Conservation (phyloP, 2,888 invertebrate species). For the Argyresthia albistria region DNA sequence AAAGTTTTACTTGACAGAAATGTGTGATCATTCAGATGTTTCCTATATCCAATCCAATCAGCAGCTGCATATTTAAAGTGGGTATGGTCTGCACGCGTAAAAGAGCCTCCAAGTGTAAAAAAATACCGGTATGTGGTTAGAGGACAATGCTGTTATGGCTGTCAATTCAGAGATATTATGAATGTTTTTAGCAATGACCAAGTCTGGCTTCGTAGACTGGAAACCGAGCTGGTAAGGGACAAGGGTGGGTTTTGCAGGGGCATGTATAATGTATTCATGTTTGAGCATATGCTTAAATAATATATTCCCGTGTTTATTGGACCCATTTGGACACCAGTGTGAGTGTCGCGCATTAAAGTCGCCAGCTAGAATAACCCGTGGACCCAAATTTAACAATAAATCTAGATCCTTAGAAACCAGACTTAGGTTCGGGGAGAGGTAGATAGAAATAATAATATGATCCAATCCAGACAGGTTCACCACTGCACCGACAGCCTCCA, state of each 20-base stretch:
- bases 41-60: not conserved
- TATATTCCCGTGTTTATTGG: not conserved
- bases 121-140: not conserved
- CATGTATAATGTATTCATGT: not conserved
- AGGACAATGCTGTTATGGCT: not conserved
- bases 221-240: not conserved
- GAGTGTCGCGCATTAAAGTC: not conserved
- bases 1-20: not conserved
- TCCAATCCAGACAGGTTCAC: not conserved
- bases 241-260: not conserved
- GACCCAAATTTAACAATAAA: not conserved
- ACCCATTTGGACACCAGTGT: not conserved
- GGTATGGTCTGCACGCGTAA: not conserved
- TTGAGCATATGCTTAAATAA: not conserved
- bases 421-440: not conserved
- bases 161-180: not conserved
- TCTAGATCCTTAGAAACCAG: not conserved
- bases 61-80: not conserved
- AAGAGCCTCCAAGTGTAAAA: not conserved
- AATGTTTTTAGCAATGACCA: not conserved
- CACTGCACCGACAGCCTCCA: not conserved
- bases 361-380: not conserved
- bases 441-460: not conserved
- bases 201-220: not conserved
- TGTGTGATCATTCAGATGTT: not conserved